Evolutionary conservation across 2,113 vertebrate species (phyloP).

Genomic region (Falco punctatus): DNA sequence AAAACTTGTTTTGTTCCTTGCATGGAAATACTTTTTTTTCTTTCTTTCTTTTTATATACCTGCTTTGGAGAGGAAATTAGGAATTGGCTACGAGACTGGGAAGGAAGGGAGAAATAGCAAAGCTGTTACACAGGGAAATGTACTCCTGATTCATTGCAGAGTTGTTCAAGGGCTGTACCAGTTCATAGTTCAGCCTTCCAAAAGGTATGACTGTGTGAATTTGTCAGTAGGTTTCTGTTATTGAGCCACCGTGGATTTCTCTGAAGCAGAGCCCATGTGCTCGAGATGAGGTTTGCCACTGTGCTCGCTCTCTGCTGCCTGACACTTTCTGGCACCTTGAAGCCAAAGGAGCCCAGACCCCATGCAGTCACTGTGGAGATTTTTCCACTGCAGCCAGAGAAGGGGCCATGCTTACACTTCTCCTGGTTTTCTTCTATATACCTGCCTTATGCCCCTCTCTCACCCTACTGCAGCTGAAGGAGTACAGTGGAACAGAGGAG

Average conservation of each 20-base stretch:
- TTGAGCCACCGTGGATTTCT: not conserved
- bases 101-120: not conserved
- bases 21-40: not conserved
- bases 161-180: not conserved
- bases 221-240: not conserved
- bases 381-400: not conserved
- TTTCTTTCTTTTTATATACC: not conserved
- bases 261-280: not conserved
- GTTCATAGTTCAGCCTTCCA: not conserved
- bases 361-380: not conserved
- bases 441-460: not conserved
- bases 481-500: not conserved
- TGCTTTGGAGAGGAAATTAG: not conserved
- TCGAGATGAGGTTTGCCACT: not conserved
- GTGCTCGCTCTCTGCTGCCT: not conserved
- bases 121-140: not conserved
- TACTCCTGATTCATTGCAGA: not conserved
- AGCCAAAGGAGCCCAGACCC: not conserved
- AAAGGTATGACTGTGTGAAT: not conserved
- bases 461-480: not conserved
- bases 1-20: not conserved
- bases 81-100: not conserved
- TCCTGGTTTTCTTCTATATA: not conserved
- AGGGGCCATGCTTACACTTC: not conserved
- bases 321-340: not conserved